A percentile compares a stretch with the other conserved stretches of the same genome.
phyloP scores from a whole-genome alignment of 2,797 vertebrate species.

The Sylvilagus floridanus region DNA sequence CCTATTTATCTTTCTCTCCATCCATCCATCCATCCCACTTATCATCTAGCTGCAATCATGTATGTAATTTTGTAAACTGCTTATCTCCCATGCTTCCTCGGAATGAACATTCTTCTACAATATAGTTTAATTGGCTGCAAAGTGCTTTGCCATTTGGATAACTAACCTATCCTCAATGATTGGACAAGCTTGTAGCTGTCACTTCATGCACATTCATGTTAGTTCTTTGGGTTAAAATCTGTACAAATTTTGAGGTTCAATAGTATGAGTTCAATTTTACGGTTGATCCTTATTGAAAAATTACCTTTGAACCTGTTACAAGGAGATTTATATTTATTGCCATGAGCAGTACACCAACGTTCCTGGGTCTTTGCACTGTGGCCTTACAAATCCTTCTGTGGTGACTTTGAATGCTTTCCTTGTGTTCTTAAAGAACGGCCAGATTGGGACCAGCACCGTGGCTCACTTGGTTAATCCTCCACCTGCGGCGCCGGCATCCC shows the following conservation, averaged over 20 bases:
- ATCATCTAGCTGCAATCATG: neutral
- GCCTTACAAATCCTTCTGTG: neutral
- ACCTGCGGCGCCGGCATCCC: too few relatives aligned
- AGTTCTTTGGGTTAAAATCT: conserved; percentile 21
- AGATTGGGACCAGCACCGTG: neutral
- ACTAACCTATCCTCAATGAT: neutral
- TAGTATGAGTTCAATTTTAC: neutral
- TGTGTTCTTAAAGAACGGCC: neutral
- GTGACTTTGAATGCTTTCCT: neutral
- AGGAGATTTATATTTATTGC: neutral
- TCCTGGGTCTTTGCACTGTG: neutral
- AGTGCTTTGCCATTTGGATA: neutral
- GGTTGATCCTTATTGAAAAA: neutral
- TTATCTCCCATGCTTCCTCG: neutral
- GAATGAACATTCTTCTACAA: conserved; percentile 1
- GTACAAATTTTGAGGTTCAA: neutral
- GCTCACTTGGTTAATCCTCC: too few relatives aligned
- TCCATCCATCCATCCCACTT: too few relatives aligned
- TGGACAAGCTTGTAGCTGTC: neutral
- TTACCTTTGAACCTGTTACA: conserved; percentile 32
- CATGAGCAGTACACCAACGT: neutral
- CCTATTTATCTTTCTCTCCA: neutral
- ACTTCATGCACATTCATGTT: neutral
- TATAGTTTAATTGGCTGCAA: neutral
- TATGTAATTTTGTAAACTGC: neutral